Base-by-base conservation (phyloP, 2,888 invertebrate species). In the Lissonota sp. region DNA sequence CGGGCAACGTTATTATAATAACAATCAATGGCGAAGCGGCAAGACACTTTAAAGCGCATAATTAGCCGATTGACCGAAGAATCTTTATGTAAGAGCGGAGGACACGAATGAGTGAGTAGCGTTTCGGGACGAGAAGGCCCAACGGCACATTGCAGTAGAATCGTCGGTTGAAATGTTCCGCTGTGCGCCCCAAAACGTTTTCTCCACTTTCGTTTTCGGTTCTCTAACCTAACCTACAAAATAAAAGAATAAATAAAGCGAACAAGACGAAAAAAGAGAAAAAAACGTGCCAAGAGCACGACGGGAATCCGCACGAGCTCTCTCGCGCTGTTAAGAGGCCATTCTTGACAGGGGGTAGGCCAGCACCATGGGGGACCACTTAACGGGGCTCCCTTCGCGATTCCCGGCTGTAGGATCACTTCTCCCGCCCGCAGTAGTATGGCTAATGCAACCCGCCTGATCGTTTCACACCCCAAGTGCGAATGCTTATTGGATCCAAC, bases 331-430 rank as follows among this genome's bases (percentile, higher is more conserved):
- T 67, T 71, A 83, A 84, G 86, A 84, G 84, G 84, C 85, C 83
- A 84, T 79, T 87, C 87, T 83, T 91, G 89, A 90, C 90, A 89
- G 90, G 90, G 90, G 90, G 89, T 87, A 86, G 87, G 86, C 87
- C 86, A 6, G 83, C 89, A 82, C 89, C 85, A 89, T 89, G 89
- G 92, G 91, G 90, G 86, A 89, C 90, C 91, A 90, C 91, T 91
- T 91, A 91, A 91, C 90, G 89, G 87, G 87, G 87, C 86, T 87
- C 87, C 42, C 87, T 87, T 62, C 83, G 82, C 83, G 79, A 79
- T 58, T 74, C 62, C 57, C 44, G 75, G 53, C 70, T 70, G 51
- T 55, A 60, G 66, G 42, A 70, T 64, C 70, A 39, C 75, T 64
- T 80, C 79, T 64, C 83, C 79, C 69, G 39, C 62, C 70, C 75